A percentile compares a stretch with the other conserved stretches of the same genome.
These are phyloP conservation scores for Keiferia lycopersicella DNA, from an alignment of 2,888 invertebrate species.

Conservation along the genomic window DNA sequence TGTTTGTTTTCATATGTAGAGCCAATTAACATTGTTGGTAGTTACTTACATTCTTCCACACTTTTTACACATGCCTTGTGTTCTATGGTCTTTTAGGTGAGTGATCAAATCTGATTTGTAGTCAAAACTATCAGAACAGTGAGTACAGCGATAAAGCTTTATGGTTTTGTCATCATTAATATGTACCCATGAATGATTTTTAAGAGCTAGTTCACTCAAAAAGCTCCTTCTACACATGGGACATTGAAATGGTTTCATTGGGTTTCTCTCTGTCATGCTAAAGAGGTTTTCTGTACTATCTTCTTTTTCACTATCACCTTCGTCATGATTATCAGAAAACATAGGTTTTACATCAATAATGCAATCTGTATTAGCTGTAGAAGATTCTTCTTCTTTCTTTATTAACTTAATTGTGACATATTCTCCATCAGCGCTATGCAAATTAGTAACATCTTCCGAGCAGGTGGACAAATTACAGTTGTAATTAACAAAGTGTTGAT, in stretches of 20 bases:
- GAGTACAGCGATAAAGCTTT: slow-evolving; percentile 72
- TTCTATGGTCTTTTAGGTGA: slow-evolving; percentile 84
- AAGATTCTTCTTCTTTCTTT: slow-evolving; percentile 43
- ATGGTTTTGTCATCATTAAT: slow-evolving; percentile 50
- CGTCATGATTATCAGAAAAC: slow-evolving; percentile 29
- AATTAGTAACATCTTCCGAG: slow-evolving; percentile 6
- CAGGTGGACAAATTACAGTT: slow-evolving; percentile 35
- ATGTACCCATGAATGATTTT: slow-evolving; percentile 84
- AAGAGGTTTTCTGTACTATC: background rate
- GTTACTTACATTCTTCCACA: slow-evolving; percentile 85
- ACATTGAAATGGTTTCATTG: slow-evolving; percentile 77
- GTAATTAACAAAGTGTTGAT: slow-evolving; percentile 34
- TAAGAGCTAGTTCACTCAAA: slow-evolving; percentile 80
- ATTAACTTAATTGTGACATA: slow-evolving; percentile 68
- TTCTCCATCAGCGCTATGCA: slow-evolving; percentile 44
- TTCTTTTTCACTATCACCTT: slow-evolving; percentile 30
- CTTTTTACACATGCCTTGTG: slow-evolving; percentile 83
- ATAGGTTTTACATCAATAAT: slow-evolving; percentile 14
- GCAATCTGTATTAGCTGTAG: background rate
- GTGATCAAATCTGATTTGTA: slow-evolving; percentile 83
- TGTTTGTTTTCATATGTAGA: background rate
- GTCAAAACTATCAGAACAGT: slow-evolving; percentile 83
- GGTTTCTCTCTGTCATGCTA: too few relatives aligned
- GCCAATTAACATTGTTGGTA: background rate
- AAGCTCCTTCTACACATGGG: slow-evolving; percentile 79